Conservation (phyloP, 2,888 invertebrate genomes). For the Carcina quercana region DNA sequence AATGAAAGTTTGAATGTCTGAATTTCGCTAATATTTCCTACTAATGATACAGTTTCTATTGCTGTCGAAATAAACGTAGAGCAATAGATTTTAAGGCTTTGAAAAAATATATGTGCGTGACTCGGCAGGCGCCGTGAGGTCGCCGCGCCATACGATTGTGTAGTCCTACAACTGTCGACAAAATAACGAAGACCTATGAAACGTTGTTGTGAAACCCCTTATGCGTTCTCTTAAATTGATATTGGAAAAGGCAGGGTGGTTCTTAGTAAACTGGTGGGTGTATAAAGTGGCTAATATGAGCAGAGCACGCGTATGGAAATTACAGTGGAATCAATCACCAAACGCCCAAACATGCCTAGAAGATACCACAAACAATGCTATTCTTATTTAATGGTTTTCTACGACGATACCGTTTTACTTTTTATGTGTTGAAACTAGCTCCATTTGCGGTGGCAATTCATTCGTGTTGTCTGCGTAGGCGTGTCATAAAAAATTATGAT, state of each 20-base stretch:
- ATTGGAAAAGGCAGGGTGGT: slow-evolving; percentile 20
- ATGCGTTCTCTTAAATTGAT: slow-evolving; percentile 12
- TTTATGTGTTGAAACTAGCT: background rate
- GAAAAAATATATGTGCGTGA: slow-evolving; percentile 68
- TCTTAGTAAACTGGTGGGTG: slow-evolving; percentile 38
- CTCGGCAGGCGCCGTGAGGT: slow-evolving; percentile 69
- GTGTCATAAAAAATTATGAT: too few relatives aligned
- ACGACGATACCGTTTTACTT: slow-evolving; percentile 29
- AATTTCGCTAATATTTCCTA: slow-evolving; percentile 1
- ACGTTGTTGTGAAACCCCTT: slow-evolving; percentile 29
- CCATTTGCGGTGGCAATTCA: too few relatives aligned
- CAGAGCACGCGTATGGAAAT: slow-evolving; percentile 72
- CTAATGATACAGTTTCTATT: slow-evolving; percentile 1
- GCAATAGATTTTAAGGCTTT: slow-evolving; percentile 51
- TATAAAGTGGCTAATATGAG: slow-evolving; percentile 66
- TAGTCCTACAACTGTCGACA: slow-evolving; percentile 54
- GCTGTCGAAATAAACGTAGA: slow-evolving; percentile 13
- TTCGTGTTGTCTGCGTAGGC: too few relatives aligned
- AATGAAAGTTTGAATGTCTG: too few relatives aligned
- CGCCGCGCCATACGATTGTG: slow-evolving; percentile 57
- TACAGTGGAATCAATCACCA: slow-evolving; percentile 71
- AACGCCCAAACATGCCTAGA: slow-evolving; percentile 52
- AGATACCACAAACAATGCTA: slow-evolving; percentile 57
- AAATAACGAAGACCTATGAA: slow-evolving; percentile 35
- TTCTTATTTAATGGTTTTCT: slow-evolving; percentile 49